Base-by-base conservation (phyloP, 2,797 vertebrate species). In the Oreochromis mossambicus region DNA sequence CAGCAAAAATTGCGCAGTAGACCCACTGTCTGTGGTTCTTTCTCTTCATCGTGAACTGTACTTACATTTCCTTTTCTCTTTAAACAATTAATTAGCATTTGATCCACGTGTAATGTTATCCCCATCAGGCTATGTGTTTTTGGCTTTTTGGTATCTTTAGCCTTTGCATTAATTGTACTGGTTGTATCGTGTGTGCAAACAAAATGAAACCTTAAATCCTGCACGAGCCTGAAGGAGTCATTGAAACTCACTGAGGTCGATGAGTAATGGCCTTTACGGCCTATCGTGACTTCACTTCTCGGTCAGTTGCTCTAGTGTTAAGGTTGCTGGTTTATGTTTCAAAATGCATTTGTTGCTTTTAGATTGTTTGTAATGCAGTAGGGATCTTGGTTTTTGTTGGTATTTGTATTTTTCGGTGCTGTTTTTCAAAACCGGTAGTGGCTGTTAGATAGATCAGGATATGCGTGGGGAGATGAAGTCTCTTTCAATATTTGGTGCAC, bases 121-220 rank as follows among this genome's bases (percentile, higher is more conserved):
- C 1, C 5, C 36, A 66, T 66, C n/a, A 41, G n/a, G 36, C 34
- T 43, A 43, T 24, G 38, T 43, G 38, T 46, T 70, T 43, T 17
- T 5, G 66, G 8, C 5, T 70, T 46, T 70, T 46, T 70, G 21
- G 21, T 70, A 26, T 70, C 14, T 11, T 38, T 26, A 70, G 38
- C 66, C 38, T 24, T 46, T 46, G n/a, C 21, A 11, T 46, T 70
- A 0, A 24, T 26, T 70, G 34, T 41, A 21, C 19, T 41, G 34
- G 34, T 66, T 66, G n/a, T 66, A 63, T 8, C 34, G 0, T 38
- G 34, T 38, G 19, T 21, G 34, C 34, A 38, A 63, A 13, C 0
- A 63, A 63, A 38, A 63, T 63, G 58, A 38, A 63, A 63, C 34
- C 11, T 63, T 43, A 38, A 68, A 24, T 68, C 36, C 36, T 68